These are phyloP conservation scores for Carabus problematicus DNA, from an alignment of 2,888 invertebrate species.

Conservation along the genomic window DNA sequence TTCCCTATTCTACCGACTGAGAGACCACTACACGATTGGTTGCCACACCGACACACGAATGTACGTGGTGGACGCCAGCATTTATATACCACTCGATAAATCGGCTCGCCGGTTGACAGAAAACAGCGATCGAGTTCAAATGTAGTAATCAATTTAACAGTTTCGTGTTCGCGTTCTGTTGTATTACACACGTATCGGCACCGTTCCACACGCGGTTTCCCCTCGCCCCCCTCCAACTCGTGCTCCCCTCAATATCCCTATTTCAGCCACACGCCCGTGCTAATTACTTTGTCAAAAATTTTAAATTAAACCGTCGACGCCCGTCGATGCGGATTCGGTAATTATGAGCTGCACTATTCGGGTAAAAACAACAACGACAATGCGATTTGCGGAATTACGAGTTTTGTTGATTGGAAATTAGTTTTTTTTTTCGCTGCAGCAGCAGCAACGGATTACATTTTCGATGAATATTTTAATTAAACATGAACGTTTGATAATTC, in stretches of 20 bases:
- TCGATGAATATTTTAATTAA: constrained; percentile 43
- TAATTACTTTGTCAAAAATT: constrained; percentile 42
- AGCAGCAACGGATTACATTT: constrained; percentile 32
- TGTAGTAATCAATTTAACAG: constrained; percentile 55
- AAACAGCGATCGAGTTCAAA: constrained; percentile 54
- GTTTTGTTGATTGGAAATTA: constrained; percentile 41
- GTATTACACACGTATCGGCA: constrained; percentile 45
- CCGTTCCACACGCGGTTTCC: constrained; percentile 46
- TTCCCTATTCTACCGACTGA: constrained; percentile 18
- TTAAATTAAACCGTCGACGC: constrained; percentile 26
- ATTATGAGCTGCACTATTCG: constrained; percentile 32
- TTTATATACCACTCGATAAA: constrained; percentile 37
- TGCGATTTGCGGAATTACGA: constrained; percentile 39
- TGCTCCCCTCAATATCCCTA: background rate
- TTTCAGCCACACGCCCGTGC: constrained; percentile 16
- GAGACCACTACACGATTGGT: constrained; percentile 32
- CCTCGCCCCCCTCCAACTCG: constrained; percentile 45
- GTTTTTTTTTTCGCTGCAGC: constrained; percentile 22
- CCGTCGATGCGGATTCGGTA: constrained; percentile 25
- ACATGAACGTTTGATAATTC: constrained; percentile 41
- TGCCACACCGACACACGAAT: constrained; percentile 11
- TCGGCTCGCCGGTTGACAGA: constrained; percentile 47
- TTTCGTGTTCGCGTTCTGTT: constrained; percentile 51
- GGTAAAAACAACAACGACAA: constrained; percentile 34
- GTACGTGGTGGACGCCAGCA: constrained; percentile 9